Percentiles rank a stretch among this genome's conserved stretches.
phyloP scores from a whole-genome alignment of 2,888 invertebrate genomes.

The Rhamphomyia laevipes region DNA sequence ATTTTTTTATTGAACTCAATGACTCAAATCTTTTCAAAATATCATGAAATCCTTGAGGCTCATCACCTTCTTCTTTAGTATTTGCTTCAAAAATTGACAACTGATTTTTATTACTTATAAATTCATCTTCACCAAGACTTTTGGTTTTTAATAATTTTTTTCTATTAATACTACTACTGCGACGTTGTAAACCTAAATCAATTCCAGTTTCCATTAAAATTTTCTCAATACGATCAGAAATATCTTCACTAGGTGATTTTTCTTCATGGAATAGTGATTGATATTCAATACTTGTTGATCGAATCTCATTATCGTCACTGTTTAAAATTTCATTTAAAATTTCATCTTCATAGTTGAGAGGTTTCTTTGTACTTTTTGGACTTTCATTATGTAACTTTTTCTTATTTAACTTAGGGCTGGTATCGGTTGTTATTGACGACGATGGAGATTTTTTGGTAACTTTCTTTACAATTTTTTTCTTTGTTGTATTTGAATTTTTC shows the following conservation, averaged over 20 bases:
- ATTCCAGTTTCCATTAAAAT: conserved; percentile 27
- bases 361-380: conserved; percentile 8
- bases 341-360: conserved; percentile 26
- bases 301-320: conserved; percentile 19
- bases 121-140: conserved; percentile 28
- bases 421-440: conserved; percentile 2
- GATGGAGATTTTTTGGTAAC: conserved; percentile 15
- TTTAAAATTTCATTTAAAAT: conserved; percentile 32
- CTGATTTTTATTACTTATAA: conserved; percentile 16
- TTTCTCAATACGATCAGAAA: conserved; percentile 32
- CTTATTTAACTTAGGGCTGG: neutral
- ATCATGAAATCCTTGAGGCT: conserved; percentile 24
- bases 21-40: conserved; percentile 32
- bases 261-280: conserved; percentile 32
- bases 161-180: conserved; percentile 13
- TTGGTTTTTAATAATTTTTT: conserved; percentile 23
- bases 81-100: neutral
- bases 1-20: conserved; percentile 26
- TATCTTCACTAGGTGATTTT: conserved; percentile 33
- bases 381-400: neutral
- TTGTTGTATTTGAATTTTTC: conserved; percentile 15
- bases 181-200: conserved; percentile 23
- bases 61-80: conserved; percentile 17
- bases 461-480: conserved; percentile 24
- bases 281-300: conserved; percentile 34